Percentiles rank a stretch among this genome's conserved stretches.
phyloP scores from a whole-genome alignment of 2,113 vertebrate species.

The Xyrauchen texanus region DNA sequence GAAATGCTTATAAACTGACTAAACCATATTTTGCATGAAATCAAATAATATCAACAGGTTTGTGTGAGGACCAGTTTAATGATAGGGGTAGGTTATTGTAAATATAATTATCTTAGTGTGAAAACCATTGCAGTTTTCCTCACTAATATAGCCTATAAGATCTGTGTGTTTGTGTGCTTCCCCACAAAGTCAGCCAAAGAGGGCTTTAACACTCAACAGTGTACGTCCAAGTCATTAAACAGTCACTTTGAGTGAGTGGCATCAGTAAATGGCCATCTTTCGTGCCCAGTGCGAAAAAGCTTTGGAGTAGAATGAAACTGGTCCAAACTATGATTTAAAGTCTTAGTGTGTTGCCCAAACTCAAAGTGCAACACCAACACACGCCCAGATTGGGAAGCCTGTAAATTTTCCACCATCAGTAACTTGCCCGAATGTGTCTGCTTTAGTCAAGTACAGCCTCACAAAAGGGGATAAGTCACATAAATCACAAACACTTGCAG shows the following conservation, averaged over 20 bases:
- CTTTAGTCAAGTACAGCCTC: slow-evolving; percentile 68
- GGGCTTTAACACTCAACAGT: slow-evolving; percentile 5
- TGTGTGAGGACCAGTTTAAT: no score
- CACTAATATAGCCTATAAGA: no score
- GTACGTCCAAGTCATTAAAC: slow-evolving; percentile 46
- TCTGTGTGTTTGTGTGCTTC: slow-evolving; percentile 5
- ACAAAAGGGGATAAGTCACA: slow-evolving; percentile 65
- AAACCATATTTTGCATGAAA: no score
- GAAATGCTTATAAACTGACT: no score
- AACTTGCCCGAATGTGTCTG: slow-evolving; percentile 69
- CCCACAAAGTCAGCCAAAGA: not conserved
- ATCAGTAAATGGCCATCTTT: slow-evolving; percentile 24
- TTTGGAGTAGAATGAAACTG: slow-evolving; percentile 52
- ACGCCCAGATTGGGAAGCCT: slow-evolving; percentile 66
- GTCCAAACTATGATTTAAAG: slow-evolving; percentile 71
- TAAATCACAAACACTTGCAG: slow-evolving; percentile 62
- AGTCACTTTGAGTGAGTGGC: slow-evolving; percentile 46
- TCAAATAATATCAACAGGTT: no score
- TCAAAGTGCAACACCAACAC: slow-evolving; percentile 64
- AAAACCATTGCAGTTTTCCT: no score
- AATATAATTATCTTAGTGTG: no score
- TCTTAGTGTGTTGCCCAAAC: slow-evolving; percentile 66
- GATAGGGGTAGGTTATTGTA: no score
- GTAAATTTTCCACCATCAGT: slow-evolving; percentile 74
- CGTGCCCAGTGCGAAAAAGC: slow-evolving; percentile 26